Evolutionary conservation across 2,888 invertebrate species (phyloP), one percentile per base, ranked within the genome.

Genomic region (Epiblema foenella): DNA sequence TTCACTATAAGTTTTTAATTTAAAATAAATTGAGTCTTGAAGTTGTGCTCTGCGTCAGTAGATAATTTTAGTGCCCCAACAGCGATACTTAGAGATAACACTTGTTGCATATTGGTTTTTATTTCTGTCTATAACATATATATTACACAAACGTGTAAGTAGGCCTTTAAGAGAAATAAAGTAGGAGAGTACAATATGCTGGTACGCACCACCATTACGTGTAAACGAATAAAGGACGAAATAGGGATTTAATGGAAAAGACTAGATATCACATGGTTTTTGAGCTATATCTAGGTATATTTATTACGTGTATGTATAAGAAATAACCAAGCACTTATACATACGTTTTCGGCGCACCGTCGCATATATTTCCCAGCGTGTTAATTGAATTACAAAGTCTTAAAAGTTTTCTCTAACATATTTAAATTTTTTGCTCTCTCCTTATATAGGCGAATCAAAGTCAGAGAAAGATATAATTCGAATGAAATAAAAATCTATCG

Each of bases 251-350:
- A 84, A 83, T 88, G 87, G 87, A 86, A 88, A 89, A 89, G 91
- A 92, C 91, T 93, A 91, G 91, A 92, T 93, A 93, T 93, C 93
- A 93, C 93, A 92, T 91, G 70, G 70, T 90, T 86, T 90, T 91
- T 91, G 90, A 92, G 92, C 91, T 89, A 88, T 88, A 86, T 78
- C 81, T 86, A 86, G 71, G 56, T 71, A 57, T 62, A 67, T 67
- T 65, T 56, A 60, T 60, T 54, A 65, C 57, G 69, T 83, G 82
- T 83, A 83, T 80, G 81, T 83, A 81, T 64, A 64, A 64, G 79
- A 81, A 81, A 80, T 81, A 77, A 80, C 79, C 79, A 80, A 79
- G 77, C 84, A 81, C 81, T 77, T 79, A 83, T 79, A 81, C 77
- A 42, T 59, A 71, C 58, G 67, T 59, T 20, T n/a, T 39, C n/a